Evolutionary conservation across 2,113 vertebrate species (phyloP).

Genomic region (Solea senegalensis): DNA sequence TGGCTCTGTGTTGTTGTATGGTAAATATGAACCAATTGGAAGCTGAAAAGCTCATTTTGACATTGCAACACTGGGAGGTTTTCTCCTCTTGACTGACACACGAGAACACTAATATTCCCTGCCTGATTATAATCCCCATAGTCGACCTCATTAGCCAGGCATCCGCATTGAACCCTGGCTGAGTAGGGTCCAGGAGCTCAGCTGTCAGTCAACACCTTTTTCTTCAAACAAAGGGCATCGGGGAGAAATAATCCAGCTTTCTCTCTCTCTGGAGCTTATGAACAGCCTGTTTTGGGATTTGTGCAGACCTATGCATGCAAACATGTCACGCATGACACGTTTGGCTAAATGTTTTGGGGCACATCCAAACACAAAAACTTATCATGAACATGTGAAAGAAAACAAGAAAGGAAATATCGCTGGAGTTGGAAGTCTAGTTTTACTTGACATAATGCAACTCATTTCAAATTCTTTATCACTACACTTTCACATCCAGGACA

Average conservation of each 20-base stretch:
- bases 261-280: slow-evolving; percentile 47
- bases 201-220: slow-evolving; percentile 82
- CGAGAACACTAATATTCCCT: slow-evolving; percentile 80
- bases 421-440: slow-evolving; percentile 5
- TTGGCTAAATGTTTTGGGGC: slow-evolving; percentile 46
- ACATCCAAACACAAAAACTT: slow-evolving; percentile 20
- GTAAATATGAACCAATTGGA: slow-evolving; percentile 72
- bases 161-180: slow-evolving; percentile 81
- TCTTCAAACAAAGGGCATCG: slow-evolving; percentile 76
- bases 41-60: slow-evolving; percentile 61
- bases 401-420: slow-evolving; percentile 1
- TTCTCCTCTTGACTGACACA: slow-evolving; percentile 77
- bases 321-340: slow-evolving; percentile 23
- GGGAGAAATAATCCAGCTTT: slow-evolving; percentile 76
- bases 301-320: slow-evolving; percentile 35
- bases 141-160: slow-evolving; percentile 83
- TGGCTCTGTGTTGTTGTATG: slow-evolving; percentile 63
- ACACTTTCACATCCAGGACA: slow-evolving; percentile 25
- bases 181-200: slow-evolving; percentile 72
- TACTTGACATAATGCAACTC: slow-evolving; percentile 9
- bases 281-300: slow-evolving; percentile 64
- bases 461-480: slow-evolving; percentile 33
- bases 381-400: slow-evolving; percentile 15
- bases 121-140: slow-evolving; percentile 80
- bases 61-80: slow-evolving; percentile 70